Base-by-base conservation (phyloP, 2,888 invertebrate species). In the Agonopterix subpropinquella region DNA sequence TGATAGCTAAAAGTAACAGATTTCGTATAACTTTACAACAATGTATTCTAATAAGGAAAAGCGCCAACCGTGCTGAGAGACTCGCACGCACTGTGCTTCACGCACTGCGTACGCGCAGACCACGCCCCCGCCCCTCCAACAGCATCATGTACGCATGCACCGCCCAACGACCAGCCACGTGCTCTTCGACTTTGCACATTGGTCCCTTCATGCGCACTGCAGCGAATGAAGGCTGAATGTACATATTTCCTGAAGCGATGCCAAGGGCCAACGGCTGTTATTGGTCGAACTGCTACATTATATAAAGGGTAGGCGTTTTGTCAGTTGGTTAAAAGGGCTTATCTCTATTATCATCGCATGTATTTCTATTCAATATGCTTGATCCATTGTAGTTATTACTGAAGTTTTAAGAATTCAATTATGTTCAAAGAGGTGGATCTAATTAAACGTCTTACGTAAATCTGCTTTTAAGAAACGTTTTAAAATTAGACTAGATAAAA, bases 71-170 rank as follows among this genome's bases (percentile, higher is more conserved):
- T 59, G 53, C 56, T 61, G 70, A 74, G 70, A 71, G 77, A 61
- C 78, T 67, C 68, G 55, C 73, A 84, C 86, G 85, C 86, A 84
- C 77, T 78, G 80, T 55, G 41, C 58, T 28, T 58, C 73, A 82
- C 83, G 80, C 84, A 81, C 53, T 82, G 84, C 83, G 83, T 85
- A 67, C 67, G 76, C 81, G 80, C 77, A 70, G 59, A 56, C 72
- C 72, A 64, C 78, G 73, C 76, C 81, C 67, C 65, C 54, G 52
- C 67, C 69, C 67, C 68, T 64, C 74, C 71, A 66, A 55, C 55
- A 48, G 54, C 66, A 61, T 57, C 60, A 48, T 56, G 48, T 48
- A 57, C 65, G 64, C 76, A 73, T 66, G 74, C 75, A 67, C 67
- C 72, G 67, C 71, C 73, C 72, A 64, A 61, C 69, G 64, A 57